Base-by-base conservation (phyloP, 2,888 invertebrate species). In the Steromphala cineraria region DNA sequence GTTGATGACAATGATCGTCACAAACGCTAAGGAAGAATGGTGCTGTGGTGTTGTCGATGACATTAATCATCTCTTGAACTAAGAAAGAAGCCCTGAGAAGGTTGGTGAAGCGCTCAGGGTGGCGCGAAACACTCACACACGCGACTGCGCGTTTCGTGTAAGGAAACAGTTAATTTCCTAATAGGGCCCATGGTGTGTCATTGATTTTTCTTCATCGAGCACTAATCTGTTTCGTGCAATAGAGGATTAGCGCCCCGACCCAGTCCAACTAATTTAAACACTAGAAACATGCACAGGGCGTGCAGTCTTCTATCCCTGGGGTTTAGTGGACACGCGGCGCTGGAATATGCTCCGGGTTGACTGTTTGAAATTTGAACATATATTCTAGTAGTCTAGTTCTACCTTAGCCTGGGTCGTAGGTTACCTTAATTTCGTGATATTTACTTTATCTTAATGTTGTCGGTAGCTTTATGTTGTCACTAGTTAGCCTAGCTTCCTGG, bases 141-240 rank as follows among this genome's bases (percentile, higher is more conserved):
- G 52, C 75, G 52, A 52, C 75, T 40, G 21, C 19, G 17, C 52
- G 52, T 76, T 67, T 31, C 76, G 76, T 76, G 76, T 28, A 17
- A 55, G n/a, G 28, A 28, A 36, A 55, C 76, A 76, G 55, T 76
- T 76, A 76, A 76, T 76, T 76, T 76, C 76, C 76, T 76, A 76
- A 76, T 76, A 76, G 76, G 55, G 55, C 76, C 53, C 53, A 55
- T 55, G 76, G 76, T 19, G 76, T 19, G 24, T 15, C 55, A 76
- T 76, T 76, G 76, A 76, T 76, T 76, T 76, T 76, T 55, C 55
- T 76, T 76, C 55, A 55, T 53, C 53, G 55, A 53, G 55, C 36
- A 55, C 55, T 55, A 76, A 55, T 76, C 53, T 76, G 53, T 55
- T 53, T 31, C 55, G 76, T 76, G 76, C 76, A 55, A n/a, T 55